These are phyloP conservation scores for Perizoma flavofasciatum DNA, from an alignment of 2,888 invertebrate genomes.

Conservation along the genomic window DNA sequence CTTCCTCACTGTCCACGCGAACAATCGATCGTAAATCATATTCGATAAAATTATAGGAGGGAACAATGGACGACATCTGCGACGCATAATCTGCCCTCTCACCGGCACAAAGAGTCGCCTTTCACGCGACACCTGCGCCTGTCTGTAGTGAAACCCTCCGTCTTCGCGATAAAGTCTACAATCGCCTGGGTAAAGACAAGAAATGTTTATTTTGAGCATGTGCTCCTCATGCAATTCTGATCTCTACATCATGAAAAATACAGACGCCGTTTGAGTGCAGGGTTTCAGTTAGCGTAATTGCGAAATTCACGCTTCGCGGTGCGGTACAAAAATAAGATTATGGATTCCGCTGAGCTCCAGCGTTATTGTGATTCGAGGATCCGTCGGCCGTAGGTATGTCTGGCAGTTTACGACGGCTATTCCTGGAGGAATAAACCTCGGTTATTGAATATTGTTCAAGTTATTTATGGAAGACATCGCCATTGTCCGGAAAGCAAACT, in stretches of 20 bases:
- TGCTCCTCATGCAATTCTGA: constrained; percentile 53
- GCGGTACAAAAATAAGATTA: constrained; percentile 85
- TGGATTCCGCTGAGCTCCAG: constrained; percentile 82
- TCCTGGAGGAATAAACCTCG: constrained; percentile 81
- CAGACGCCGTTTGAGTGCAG: constrained; percentile 59
- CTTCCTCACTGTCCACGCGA: constrained; percentile 76
- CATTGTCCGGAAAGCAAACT: constrained; percentile 63
- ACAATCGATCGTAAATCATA: constrained; percentile 84
- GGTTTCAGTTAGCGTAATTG: constrained; percentile 70
- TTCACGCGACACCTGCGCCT: constrained; percentile 67
- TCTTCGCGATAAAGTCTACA: constrained; percentile 80
- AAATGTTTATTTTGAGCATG: constrained; percentile 80
- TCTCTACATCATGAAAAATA: constrained; percentile 54
- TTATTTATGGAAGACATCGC: constrained; percentile 80
- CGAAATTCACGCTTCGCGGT: constrained; percentile 83
- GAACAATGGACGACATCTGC: constrained; percentile 80
- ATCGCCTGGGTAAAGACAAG: constrained; percentile 80
- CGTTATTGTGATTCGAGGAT: constrained; percentile 84
- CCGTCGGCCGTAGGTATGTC: constrained; percentile 78
- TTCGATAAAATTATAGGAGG: constrained; percentile 84
- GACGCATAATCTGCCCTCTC: constrained; percentile 70
- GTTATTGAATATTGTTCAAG: constrained; percentile 81
- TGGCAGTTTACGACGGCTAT: constrained; percentile 80
- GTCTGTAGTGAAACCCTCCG: constrained; percentile 65
- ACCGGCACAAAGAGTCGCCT: constrained; percentile 71